phyloP scores from a whole-genome alignment of 2,888 invertebrate species.

The Agapostemon virescens region DNA sequence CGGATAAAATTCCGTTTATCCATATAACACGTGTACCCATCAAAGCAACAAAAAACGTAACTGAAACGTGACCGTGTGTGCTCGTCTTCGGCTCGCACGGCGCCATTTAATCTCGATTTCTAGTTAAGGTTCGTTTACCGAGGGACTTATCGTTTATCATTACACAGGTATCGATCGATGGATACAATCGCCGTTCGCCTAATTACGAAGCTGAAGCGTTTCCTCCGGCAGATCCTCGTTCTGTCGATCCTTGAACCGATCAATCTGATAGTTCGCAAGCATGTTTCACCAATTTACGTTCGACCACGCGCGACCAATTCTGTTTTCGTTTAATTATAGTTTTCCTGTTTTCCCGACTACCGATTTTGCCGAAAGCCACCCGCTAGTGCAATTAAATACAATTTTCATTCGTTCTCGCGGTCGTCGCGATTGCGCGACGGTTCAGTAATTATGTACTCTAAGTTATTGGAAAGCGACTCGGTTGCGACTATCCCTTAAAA shows the following conservation, averaged over 20 bases:
- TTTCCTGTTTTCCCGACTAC: not conserved
- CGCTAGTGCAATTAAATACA: not conserved
- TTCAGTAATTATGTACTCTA: not conserved
- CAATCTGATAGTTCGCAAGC: not conserved
- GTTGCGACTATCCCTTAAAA: not conserved
- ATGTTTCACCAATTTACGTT: not conserved
- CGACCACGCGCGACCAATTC: too few relatives aligned
- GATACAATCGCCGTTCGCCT: not conserved
- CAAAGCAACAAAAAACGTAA: slow-evolving; percentile 60
- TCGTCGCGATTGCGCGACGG: not conserved
- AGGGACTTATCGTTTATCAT: slow-evolving; percentile 22
- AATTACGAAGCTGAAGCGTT: slow-evolving; percentile 23
- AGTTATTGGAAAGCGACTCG: not conserved
- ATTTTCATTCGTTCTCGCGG: not conserved
- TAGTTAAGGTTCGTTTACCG: slow-evolving; percentile 37
- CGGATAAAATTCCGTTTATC: slow-evolving; percentile 73
- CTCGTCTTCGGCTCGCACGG: not conserved
- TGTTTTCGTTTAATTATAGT: too few relatives aligned
- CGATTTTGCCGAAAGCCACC: not conserved
- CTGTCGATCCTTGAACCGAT: not conserved
- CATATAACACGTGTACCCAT: slow-evolving; percentile 71
- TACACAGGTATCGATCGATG: slow-evolving; percentile 11
- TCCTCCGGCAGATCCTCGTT: slow-evolving; percentile 18
- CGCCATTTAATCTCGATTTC: not conserved
- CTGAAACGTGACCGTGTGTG: slow-evolving; percentile 23